These are phyloP conservation scores for Pyrocoelia pectoralis DNA, from an alignment of 2,888 invertebrate genomes.

Conservation along the genomic window DNA sequence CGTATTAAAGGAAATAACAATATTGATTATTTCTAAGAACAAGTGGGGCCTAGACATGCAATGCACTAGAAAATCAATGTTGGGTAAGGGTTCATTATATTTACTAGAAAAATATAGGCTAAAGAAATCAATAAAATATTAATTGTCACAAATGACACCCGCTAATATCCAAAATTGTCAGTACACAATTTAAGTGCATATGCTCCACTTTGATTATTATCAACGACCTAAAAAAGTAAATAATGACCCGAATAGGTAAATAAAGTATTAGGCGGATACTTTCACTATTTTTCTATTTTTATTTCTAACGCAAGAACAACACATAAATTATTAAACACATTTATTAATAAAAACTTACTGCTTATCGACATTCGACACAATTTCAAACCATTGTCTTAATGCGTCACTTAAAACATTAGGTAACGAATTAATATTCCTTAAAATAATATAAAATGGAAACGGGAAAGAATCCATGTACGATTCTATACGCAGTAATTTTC, in stretches of 20 bases:
- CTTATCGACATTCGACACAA: conserved; percentile 72
- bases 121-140: conserved; percentile 25
- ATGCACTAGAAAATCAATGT: conserved; percentile 41
- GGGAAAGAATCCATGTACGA: conserved; percentile 96
- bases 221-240: not conserved
- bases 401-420: conserved; percentile 95
- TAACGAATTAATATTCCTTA: conserved; percentile 86
- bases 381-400: conserved; percentile 97
- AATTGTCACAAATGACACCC: conserved; percentile 26
- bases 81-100: conserved; percentile 23
- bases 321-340: not conserved
- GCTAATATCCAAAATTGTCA: not conserved
- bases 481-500: conserved; percentile 69
- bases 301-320: too few species aligned
- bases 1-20: conserved; percentile 39
- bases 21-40: conserved; percentile 53
- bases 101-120: conserved; percentile 17
- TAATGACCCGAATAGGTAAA: not conserved
- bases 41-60: conserved; percentile 47
- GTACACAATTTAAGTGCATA: not conserved
- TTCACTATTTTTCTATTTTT: not conserved
- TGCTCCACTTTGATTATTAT: not conserved
- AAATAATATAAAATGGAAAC: conserved; percentile 96
- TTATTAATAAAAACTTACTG: too few species aligned
- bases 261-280: not conserved